A percentile compares a stretch with the other conserved stretches of the same genome.
Conservation (phyloP, 2,797 vertebrate genomes). For the Remorina albescens region DNA sequence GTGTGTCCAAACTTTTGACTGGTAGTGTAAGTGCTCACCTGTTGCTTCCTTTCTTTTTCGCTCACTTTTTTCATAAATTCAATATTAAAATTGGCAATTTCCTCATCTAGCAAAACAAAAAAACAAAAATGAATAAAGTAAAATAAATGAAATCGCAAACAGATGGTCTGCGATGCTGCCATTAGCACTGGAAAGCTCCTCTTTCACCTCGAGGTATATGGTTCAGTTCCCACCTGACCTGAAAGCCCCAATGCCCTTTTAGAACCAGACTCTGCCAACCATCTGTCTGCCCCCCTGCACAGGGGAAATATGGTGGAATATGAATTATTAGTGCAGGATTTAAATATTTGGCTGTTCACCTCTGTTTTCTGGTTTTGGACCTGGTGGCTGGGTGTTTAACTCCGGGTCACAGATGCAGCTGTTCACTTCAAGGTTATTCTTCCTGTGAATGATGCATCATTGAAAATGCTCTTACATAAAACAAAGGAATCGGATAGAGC, state of each 20-base stretch:
- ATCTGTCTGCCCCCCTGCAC: constrained; percentile 45
- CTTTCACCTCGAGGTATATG: constrained; percentile 58
- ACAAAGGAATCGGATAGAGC: background rate
- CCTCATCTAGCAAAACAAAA: background rate
- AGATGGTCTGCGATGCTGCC: constrained; percentile 48
- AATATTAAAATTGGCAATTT: background rate
- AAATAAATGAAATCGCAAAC: constrained; percentile 18
- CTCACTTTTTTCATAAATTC: background rate
- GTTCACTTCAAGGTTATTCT: constrained; percentile 28
- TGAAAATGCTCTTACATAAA: background rate
- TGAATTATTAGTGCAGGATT: constrained; percentile 51
- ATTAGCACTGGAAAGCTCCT: constrained; percentile 22
- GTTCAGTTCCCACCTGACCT: constrained; percentile 56
- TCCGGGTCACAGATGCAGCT: constrained; percentile 29
- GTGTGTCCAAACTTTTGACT: too few species aligned
- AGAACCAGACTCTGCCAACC: constrained; percentile 39
- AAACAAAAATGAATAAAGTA: background rate
- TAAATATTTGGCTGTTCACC: constrained; percentile 39
- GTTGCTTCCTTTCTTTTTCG: too few species aligned
- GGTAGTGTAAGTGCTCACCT: background rate
- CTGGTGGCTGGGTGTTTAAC: constrained; percentile 1
- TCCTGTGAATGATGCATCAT: background rate
- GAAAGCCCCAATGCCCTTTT: constrained; percentile 15
- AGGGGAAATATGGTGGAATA: constrained; percentile 25
- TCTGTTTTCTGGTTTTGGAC: constrained; percentile 17